Conservation (phyloP, 1,140 invertebrate genomes). For the Anagrus nilaparvatae region DNA sequence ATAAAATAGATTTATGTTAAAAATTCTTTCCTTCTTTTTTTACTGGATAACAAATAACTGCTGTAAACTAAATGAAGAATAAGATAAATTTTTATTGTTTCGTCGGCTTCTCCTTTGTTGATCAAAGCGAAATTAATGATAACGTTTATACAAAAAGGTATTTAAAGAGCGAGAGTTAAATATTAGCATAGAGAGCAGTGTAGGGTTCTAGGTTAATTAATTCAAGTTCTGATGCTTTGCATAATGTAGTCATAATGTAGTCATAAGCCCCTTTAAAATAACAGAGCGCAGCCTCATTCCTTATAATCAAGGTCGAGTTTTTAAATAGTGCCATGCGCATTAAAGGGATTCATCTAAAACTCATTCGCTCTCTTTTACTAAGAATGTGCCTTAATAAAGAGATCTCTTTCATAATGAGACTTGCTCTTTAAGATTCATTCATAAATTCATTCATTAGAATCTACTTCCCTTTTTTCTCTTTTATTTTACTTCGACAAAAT, state of each 20-base stretch:
- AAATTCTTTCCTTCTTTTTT: too few relatives aligned
- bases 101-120: slow-evolving; percentile 8
- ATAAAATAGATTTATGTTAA: slow-evolving; percentile 19
- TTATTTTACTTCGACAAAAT: too few relatives aligned
- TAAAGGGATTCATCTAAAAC: too few relatives aligned
- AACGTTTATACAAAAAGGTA: slow-evolving; percentile 36
- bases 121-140: slow-evolving; percentile 17
- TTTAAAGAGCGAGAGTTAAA: slow-evolving; percentile 37
- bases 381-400: too few relatives aligned
- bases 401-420: too few relatives aligned
- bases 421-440: too few relatives aligned
- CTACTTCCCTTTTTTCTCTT: too few relatives aligned
- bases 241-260: too few relatives aligned
- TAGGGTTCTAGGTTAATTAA: slow-evolving; percentile 39
- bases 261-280: too few relatives aligned
- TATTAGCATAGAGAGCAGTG: slow-evolving; percentile 20
- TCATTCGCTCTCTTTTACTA: slow-evolving; percentile 21
- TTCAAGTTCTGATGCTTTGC: too few relatives aligned
- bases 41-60: too few relatives aligned
- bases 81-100: slow-evolving; percentile 10
- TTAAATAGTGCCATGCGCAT: slow-evolving; percentile 35
- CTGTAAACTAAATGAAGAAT: slow-evolving; percentile 18
- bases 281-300: slow-evolving; percentile 18
- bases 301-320: slow-evolving; percentile 39
- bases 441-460: too few relatives aligned